These are phyloP conservation scores for Bungarus multicinctus DNA, from an alignment of 2,113 vertebrate species.

Conservation along the genomic window DNA sequence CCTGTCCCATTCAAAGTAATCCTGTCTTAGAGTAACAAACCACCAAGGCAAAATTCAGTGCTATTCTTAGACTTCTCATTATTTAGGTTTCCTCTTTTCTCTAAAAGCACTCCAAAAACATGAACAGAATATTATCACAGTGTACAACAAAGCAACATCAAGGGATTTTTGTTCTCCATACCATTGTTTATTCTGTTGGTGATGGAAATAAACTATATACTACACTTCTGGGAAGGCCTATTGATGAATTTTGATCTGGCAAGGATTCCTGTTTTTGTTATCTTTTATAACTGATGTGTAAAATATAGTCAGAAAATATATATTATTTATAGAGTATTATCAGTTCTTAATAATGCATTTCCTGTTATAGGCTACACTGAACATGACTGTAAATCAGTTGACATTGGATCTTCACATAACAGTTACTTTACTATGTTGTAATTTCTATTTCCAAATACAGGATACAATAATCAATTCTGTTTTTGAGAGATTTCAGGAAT, in stretches of 20 bases:
- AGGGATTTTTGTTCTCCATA: not conserved
- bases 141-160: not conserved
- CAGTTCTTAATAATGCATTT: not conserved
- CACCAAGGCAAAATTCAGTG: not conserved
- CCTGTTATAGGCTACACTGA: not conserved
- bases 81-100: not conserved
- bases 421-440: not conserved
- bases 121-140: not conserved
- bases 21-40: not conserved
- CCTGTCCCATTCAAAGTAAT: not conserved
- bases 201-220: not conserved
- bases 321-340: not conserved
- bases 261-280: not conserved
- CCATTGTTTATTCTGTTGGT: not conserved
- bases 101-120: not conserved
- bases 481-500: not conserved
- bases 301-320: not conserved
- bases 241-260: not conserved
- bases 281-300: not conserved
- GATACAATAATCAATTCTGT: not conserved
- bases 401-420: not conserved
- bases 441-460: not conserved
- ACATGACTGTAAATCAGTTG: not conserved
- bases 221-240: not conserved
- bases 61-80: not conserved